Evolutionary conservation across 2,113 vertebrate genomes (phyloP).

Genomic region (Synodontis membranacea): DNA sequence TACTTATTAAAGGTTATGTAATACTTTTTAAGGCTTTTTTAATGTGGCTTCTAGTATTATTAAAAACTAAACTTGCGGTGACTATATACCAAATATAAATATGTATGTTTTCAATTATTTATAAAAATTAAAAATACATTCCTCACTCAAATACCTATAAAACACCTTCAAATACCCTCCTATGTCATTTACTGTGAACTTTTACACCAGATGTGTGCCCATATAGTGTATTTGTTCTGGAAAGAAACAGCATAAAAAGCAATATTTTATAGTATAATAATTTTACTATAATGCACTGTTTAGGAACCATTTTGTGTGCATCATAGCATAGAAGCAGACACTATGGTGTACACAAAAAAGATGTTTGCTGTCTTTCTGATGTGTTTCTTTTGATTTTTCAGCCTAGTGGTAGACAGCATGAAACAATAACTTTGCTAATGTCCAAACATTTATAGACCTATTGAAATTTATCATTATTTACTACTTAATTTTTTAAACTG

Average conservation of each 20-base stretch:
- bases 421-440: neutral
- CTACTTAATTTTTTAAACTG: neutral
- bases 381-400: neutral
- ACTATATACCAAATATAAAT: neutral
- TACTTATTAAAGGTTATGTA: neutral
- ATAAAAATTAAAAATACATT: neutral
- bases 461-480: neutral
- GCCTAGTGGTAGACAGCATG: neutral
- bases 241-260: neutral
- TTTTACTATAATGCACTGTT: neutral
- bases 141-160: neutral
- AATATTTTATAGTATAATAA: too few species aligned
- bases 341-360: too few species aligned
- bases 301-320: neutral
- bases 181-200: too few species aligned
- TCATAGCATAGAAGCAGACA: too few species aligned
- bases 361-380: neutral
- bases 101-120: neutral
- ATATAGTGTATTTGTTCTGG: neutral
- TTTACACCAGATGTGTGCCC: neutral
- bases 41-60: neutral
- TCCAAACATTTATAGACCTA: neutral
- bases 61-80: neutral
- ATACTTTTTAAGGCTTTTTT: neutral
- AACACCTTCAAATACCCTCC: neutral